Evolutionary conservation across 1,140 invertebrate genomes (phyloP), one percentile per base, ranked within the genome.

Genomic region (Zaprionus tsacasi): DNA sequence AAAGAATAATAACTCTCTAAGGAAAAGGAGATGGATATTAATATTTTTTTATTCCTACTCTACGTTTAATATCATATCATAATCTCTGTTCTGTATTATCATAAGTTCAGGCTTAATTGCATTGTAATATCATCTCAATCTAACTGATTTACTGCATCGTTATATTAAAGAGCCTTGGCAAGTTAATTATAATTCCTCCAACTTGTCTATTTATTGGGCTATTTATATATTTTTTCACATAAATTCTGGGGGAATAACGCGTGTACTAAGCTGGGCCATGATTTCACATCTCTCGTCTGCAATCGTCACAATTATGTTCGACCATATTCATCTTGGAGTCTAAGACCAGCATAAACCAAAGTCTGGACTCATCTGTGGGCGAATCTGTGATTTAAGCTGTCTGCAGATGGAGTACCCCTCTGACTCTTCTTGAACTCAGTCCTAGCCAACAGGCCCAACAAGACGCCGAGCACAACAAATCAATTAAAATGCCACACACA

Each of bases 401-500:
- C 82, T 79, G 36, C 70, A 55, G 30, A 54, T 43, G 40, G 25
- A 17, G 30, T n/a, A 15, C n/a, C 30, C 30, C 60, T n/a, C n/a
- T n/a, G 55, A 54, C 48, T 61, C 58, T 64, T 59, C 66, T 82
- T 86, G 76, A 72, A 74, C 72, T 76, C 4, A 25, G 17, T 3
- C 15, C 13, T 10, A 74, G 59, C 59, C 70, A 63, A 79, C 71
- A 65, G n/a, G 21, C 21, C 81, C 70, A 76, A 74, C 30, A 10
- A 45, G 67, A 21, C 21, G 36, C 63, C 38, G 12, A 52, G 76
- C 81, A 88, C 82, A 88, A 88, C 85, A 89, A 88, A 88, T 88
- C 83, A 88, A 88, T 88, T 88, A 85, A 88, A 89, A 85, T 76
- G 79, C 67, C 52, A 78, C 64, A 48, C 54, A 58, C 54, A 43